Base-by-base conservation (phyloP, 2,113 vertebrate genomes). In the Chauna torquata region DNA sequence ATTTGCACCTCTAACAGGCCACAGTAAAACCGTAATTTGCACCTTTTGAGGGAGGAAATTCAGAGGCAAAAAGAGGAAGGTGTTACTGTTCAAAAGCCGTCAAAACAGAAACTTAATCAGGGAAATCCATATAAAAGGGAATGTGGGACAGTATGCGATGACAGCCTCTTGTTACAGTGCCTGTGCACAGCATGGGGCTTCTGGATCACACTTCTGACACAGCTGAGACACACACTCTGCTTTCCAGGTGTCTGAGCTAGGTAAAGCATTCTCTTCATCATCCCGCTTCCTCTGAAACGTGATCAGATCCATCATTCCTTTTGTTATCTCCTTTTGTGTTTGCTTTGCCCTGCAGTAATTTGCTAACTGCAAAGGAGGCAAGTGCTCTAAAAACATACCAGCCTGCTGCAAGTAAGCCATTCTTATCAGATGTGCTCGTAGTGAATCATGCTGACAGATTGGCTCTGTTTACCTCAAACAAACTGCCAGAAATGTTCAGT, bases 1-100 rank as follows among this genome's bases (percentile, higher is more conserved):
- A 97, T 98, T 98, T 98, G 83, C 96, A 98, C 96, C 88, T 98
- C 82, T 92, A 78, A 74, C 18, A 58, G 95, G 86, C 93, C 95
- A 91, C 76, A 90, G 72, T 90, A 94, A 96, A 97, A 86, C 65
- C 55, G 74, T 97, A 96, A 98, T 97, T 98, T 97, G 66, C 96
- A 98, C 94, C 94, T 97, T 97, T 94, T 5, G 11, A 96, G 58
- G 64, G 89, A 97, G 77, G 89, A 90, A 96, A 96, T 91, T 97
- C 95, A 94, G 95, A 96, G 76, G 68, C 70, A 96, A 85, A 96
- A 92, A 50, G 55, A 88, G 76, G 96, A 97, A 88, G 89, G 94
- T 93, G 94, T 84, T 97, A 94, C 85, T 93, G 72, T 97, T 98
- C 87, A 94, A 96, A 96, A 98, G 96, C 61, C 96, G 95, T 97